Conservation (phyloP, 2,113 vertebrate species). For the Chionomys nivalis region DNA sequence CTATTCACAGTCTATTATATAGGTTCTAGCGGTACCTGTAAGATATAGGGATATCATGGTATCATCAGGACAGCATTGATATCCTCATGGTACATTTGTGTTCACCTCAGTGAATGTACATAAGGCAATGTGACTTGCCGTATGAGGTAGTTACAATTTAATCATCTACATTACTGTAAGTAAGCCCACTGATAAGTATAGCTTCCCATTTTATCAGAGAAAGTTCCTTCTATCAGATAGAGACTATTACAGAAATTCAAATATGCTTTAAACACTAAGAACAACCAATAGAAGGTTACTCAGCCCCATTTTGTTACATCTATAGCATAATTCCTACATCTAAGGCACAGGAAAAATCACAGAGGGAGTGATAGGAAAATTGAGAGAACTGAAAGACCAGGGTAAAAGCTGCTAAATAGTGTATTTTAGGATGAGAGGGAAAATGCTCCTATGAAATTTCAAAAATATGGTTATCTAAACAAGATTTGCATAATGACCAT, state of each 20-base stretch:
- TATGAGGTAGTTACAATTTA: too few species aligned
- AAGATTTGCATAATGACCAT: too few species aligned
- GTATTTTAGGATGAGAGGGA: background rate
- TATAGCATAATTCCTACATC: background rate
- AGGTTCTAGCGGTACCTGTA: background rate
- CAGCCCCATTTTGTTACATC: background rate
- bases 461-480: background rate
- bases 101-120: background rate
- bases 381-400: background rate
- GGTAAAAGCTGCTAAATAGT: background rate
- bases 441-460: background rate
- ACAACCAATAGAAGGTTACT: background rate
- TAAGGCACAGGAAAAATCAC: background rate
- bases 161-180: background rate
- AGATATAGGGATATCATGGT: background rate
- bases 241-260: background rate
- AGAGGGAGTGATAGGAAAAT: background rate
- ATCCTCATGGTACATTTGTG: background rate
- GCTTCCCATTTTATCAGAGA: background rate
- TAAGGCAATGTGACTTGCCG: background rate
- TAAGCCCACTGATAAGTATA: background rate
- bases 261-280: background rate
- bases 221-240: background rate
- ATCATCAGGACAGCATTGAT: background rate
- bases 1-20: background rate